These are phyloP conservation scores for Cataglyphis altisquamis DNA, from an alignment of 2,888 invertebrate species.

Conservation along the genomic window DNA sequence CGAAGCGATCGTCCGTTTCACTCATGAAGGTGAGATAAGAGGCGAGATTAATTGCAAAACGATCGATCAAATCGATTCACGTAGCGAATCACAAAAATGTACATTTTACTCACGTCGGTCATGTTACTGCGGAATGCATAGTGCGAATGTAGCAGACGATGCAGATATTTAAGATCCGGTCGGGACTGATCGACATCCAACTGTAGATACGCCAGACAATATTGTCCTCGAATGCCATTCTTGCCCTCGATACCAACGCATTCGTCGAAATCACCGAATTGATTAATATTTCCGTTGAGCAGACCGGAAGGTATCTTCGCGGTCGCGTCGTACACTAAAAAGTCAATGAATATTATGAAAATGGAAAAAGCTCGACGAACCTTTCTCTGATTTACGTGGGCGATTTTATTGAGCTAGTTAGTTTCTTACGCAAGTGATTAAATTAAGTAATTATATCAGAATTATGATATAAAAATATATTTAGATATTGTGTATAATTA, in stretches of 20 bases:
- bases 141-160: constrained; percentile 88
- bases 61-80: constrained; percentile 11
- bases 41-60: constrained; percentile 38
- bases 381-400: neutral
- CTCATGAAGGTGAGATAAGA: constrained; percentile 19
- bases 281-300: constrained; percentile 90
- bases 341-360: constrained; percentile 9
- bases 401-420: neutral
- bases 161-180: constrained; percentile 86
- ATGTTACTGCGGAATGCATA: constrained; percentile 89
- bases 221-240: constrained; percentile 88
- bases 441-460: neutral
- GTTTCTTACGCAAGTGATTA: neutral
- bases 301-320: constrained; percentile 91
- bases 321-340: constrained; percentile 91
- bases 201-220: constrained; percentile 90
- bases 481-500: neutral
- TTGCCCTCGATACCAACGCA: constrained; percentile 87
- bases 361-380: neutral
- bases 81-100: constrained; percentile 23
- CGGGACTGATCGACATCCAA: constrained; percentile 87
- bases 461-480: too few species aligned
- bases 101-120: constrained; percentile 88
- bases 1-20: neutral
- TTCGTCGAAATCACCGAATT: constrained; percentile 91